These are phyloP conservation scores for Brachionus rubens DNA, from an alignment of 1,140 invertebrate genomes.

Conservation along the genomic window DNA sequence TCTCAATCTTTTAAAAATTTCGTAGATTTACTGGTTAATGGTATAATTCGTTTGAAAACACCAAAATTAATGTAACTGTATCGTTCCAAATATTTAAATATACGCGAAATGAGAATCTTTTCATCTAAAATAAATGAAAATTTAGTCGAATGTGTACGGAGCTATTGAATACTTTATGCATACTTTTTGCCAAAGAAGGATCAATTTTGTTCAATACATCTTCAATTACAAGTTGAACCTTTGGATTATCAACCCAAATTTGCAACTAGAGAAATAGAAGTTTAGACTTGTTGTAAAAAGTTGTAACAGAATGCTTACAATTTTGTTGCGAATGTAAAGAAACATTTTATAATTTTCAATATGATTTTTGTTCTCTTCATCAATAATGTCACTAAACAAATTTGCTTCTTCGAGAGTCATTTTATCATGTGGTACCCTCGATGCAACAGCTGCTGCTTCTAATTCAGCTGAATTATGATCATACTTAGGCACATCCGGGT, in stretches of 20 bases:
- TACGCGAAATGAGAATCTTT: constrained; percentile 72
- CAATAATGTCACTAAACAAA: constrained; percentile 79
- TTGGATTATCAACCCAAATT: constrained; percentile 93
- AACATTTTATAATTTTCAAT: constrained; percentile 83
- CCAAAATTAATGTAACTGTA: constrained; percentile 98
- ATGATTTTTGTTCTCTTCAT: constrained; percentile 63
- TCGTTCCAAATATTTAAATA: constrained; percentile 87
- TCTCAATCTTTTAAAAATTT: constrained; percentile 34
- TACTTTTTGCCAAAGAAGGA: not conserved
- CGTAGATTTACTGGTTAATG: constrained; percentile 50
- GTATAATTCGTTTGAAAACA: constrained; percentile 80
- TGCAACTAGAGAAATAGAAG: constrained; percentile 68
- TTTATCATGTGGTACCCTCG: constrained; percentile 84
- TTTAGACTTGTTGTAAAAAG: not conserved
- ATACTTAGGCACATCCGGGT: not conserved
- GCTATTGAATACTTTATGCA: not conserved
- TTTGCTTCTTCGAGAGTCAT: constrained; percentile 87
- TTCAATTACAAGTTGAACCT: constrained; percentile 81
- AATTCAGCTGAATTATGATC: constrained; percentile 9
- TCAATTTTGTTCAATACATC: constrained; percentile 68
- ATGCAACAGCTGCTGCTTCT: constrained; percentile 59
- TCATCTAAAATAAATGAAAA: constrained; percentile 63
- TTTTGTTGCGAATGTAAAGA: constrained; percentile 83
- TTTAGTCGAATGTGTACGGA: too few relatives aligned
- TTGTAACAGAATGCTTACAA: constrained; percentile 64